A percentile compares a stretch with the other conserved stretches of the same genome.
phyloP scores from a whole-genome alignment of 2,888 invertebrate genomes.

The Lasioglossum oenotherae region DNA sequence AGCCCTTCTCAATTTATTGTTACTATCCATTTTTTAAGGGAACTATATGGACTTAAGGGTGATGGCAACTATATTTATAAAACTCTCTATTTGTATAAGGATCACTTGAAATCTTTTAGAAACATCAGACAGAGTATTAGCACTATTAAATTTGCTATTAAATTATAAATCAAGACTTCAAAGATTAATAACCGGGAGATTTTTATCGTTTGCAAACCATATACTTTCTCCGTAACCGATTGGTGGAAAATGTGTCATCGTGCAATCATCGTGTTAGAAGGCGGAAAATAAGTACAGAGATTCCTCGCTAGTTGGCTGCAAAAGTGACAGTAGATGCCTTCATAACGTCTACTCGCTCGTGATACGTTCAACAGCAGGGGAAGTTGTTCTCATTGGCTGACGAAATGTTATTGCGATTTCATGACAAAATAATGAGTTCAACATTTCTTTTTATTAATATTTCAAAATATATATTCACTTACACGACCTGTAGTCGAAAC shows the following conservation, averaged over 20 bases:
- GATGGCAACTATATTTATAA: neutral
- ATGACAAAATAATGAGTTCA: neutral
- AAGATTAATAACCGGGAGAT: neutral
- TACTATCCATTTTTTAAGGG: conserved; percentile 2
- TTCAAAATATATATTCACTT: neutral
- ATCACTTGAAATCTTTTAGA: conserved; percentile 3
- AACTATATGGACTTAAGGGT: neutral
- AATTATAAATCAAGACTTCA: neutral
- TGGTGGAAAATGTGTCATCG: conserved; percentile 7
- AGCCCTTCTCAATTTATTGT: conserved; percentile 5
- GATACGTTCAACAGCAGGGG: neutral
- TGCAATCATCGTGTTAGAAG: neutral
- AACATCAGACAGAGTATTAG: neutral
- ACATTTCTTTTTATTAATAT: neutral
- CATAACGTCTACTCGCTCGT: neutral
- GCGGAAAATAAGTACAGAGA: conserved; percentile 5
- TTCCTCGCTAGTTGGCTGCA: conserved; percentile 1
- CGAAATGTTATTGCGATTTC: neutral
- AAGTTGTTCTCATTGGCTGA: conserved; percentile 1
- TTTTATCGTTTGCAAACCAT: neutral
- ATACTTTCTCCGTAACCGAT: conserved; percentile 11
- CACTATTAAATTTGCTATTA: neutral
- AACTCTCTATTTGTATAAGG: neutral
- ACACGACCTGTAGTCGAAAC: neutral
- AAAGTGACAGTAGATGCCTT: neutral